Evolutionary conservation across 2,797 vertebrate species (phyloP), one percentile per base, ranked within the genome.

Genomic region (Melopsittacus undulatus): DNA sequence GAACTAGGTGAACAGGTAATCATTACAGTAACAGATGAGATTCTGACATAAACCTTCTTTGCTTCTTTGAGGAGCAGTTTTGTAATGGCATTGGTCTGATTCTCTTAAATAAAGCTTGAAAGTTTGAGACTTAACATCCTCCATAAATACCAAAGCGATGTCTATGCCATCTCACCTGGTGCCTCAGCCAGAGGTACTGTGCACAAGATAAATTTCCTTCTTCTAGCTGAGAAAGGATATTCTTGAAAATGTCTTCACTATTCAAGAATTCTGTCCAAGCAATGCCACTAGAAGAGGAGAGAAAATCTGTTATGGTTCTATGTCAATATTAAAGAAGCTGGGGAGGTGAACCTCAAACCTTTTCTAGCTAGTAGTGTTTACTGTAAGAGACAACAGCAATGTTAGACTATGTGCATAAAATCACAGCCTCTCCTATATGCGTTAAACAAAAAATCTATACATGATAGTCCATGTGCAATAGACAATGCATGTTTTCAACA

Each of bases 191-290:
- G 81, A 99, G 98, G 91, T 99, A 98, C 46, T 99, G 99, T 2
- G 99, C 99, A 80, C 98, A 98, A 79, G 96, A 95, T 45, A 99
- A 94, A 93, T 99, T 98, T 83, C 98, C 98, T 56, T 98, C 98
- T 92, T 98, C 98, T 19, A 99, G 95, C 86, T 98, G 98, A 48
- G 83, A 90, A 57, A 99, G 92, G 66, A 99, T 96, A 20, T 98
- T 98, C 94, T 97, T 98, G 56, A 99, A 97, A 78, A 98, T 86
- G 78, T 99, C 98, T 46, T 98, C 97, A 10, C 97, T 98, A 94
- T 99, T 99, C 94, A 99, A 97, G 97, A 99, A 99, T 93, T 99
- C 98, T 81, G 98, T 98, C 99, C 99, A 99, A 92, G 98, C 97
- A 40, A 98, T 98, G 20, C 99, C 98, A 96, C 99, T 99, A 29